Evolutionary conservation across 2,113 vertebrate genomes (phyloP).

Genomic region (Struthidea cinerea): DNA sequence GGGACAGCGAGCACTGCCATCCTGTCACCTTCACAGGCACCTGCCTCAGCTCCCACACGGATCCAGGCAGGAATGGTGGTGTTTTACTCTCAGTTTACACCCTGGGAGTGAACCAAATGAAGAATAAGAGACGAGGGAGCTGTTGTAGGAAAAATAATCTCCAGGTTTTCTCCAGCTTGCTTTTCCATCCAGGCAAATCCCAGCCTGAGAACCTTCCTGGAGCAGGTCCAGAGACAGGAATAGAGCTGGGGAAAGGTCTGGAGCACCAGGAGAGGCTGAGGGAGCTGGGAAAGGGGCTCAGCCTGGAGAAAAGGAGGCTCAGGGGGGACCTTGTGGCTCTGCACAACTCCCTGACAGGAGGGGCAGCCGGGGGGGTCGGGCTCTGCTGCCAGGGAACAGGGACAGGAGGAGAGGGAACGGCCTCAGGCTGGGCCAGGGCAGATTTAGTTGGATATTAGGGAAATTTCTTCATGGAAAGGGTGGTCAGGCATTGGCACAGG

Average conservation of each 20-base stretch:
- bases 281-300: not conserved
- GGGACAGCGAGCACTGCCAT: accelerated
- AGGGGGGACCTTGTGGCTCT: not conserved
- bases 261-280: not conserved
- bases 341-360: not conserved
- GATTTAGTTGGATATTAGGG: not conserved
- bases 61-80: not conserved
- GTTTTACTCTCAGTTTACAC: not conserved
- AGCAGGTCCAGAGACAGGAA: not conserved
- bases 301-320: not conserved
- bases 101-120: not conserved
- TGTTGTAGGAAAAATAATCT: not conserved
- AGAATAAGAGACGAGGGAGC: not conserved
- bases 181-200: not conserved
- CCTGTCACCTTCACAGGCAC: not conserved
- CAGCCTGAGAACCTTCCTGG: not conserved
- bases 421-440: not conserved
- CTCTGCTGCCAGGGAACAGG: not conserved
- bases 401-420: accelerated
- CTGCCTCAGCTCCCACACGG: not conserved
- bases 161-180: not conserved
- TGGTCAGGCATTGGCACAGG: not conserved
- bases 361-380: accelerated
- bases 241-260: not conserved
- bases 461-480: not conserved